Percentiles rank a stretch among this genome's conserved stretches.
phyloP scores from a whole-genome alignment of 2,113 vertebrate genomes.

The Bufo bufo region DNA sequence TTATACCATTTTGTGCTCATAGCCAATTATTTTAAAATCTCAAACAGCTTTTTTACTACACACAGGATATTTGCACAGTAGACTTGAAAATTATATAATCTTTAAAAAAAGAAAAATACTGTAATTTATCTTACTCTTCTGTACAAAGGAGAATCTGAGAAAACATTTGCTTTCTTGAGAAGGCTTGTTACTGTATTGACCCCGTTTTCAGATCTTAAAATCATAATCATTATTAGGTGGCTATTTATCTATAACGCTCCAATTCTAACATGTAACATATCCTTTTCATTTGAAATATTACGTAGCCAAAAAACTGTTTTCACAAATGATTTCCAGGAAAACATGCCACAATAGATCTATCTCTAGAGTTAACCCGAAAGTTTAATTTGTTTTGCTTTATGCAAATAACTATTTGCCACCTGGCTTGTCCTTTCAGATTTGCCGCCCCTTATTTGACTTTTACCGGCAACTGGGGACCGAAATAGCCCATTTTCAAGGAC shows the following conservation, averaged over 20 bases:
- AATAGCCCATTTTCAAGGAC: slow-evolving; percentile 70
- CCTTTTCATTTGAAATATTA: background rate
- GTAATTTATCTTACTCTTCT: background rate
- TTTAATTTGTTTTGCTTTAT: slow-evolving; percentile 76
- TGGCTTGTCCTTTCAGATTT: slow-evolving; percentile 83
- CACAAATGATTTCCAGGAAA: slow-evolving; percentile 88
- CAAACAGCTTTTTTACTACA: no score
- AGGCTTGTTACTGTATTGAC: background rate
- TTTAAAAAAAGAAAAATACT: no score
- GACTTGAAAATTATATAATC: no score
- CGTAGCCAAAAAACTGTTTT: background rate
- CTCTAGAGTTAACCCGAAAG: slow-evolving; percentile 71
- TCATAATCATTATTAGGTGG: background rate
- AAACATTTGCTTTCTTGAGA: background rate
- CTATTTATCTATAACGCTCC: background rate
- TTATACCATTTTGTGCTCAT: no score
- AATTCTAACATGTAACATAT: background rate
- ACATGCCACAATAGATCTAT: slow-evolving; percentile 69
- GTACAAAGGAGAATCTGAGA: background rate
- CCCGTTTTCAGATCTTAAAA: no score
- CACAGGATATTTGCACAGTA: no score
- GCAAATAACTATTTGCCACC: slow-evolving; percentile 87
- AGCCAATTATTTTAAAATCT: no score
- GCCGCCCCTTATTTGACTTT: slow-evolving; percentile 78
- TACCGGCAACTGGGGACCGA: slow-evolving; percentile 68